Base-by-base conservation (phyloP, 2,888 invertebrate species). In the Leptinotarsa tumamoca region DNA sequence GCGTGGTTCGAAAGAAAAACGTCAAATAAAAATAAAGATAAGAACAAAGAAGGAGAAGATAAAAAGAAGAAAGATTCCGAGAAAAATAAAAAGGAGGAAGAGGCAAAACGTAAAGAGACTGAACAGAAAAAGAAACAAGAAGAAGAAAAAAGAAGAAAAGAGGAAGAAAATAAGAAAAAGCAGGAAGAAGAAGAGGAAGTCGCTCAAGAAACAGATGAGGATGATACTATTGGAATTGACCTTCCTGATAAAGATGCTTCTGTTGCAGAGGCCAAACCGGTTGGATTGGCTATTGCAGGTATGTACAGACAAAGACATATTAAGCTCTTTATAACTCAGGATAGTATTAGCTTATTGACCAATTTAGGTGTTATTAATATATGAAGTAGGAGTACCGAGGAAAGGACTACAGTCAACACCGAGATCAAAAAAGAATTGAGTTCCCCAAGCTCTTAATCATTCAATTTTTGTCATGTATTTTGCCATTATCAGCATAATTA, bases 211-310 rank as follows among this genome's bases (percentile, higher is more conserved):
- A 88, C 89, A 17, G 88, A 90, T 0, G 84, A 84, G 1, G 85
- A 85, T 21, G 89, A 89, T 33, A 87, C 88, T 3, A 86, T 89
- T 15, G 87, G 89, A 27, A 87, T 92, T 23, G 90, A 90, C 78
- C 87, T 90, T 4, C 92, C 92, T 3, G 90, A 91, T 17, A 90
- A 90, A 74, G 91, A 92, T 76, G 91, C 92, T 17, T 91, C 92
- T 0, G 92, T 95, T 18, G 94, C 95, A 33, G 94, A 95, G 88
- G 94, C 94, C 0, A 94, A 93, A 83, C 95, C 95, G 73, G 90
- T 94, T 66, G 94, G 94, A 58, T 84, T 89, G 69, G 89, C 89
- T 50, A 84, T 89, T 70, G 89, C 89, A 80, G 89, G 89, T 89
- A 82, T 74, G 68, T 56, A 52, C 43, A 43, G 43, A 73, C 10